Conservation (phyloP, 2,797 vertebrate species). For the Coilia nasus region DNA sequence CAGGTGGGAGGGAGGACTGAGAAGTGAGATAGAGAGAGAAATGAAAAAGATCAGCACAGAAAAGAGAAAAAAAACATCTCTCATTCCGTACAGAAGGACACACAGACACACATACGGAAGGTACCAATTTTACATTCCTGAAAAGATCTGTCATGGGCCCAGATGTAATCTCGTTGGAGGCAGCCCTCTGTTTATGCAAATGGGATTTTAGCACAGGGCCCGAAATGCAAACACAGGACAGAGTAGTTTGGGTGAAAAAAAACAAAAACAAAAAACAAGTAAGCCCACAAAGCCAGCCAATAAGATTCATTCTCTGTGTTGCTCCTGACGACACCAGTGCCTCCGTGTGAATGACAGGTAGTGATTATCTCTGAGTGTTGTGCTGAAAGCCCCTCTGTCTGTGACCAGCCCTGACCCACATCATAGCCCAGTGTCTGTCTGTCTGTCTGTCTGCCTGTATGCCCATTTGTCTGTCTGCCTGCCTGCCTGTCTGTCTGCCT, state of each 20-base stretch:
- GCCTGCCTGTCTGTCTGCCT: no score
- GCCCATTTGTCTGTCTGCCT: no score
- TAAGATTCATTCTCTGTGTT: not conserved
- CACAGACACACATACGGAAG: not conserved
- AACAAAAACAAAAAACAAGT: no score
- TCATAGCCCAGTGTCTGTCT: no score
- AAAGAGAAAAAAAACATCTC: not conserved
- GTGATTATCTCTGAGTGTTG: not conserved
- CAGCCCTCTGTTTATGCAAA: conserved; percentile 43
- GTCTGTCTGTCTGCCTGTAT: not conserved
- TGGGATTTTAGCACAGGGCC: not conserved
- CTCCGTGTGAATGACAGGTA: not conserved
- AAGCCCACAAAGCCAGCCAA: not conserved
- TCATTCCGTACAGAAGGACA: not conserved
- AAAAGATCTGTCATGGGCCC: not conserved
- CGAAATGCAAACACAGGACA: not conserved
- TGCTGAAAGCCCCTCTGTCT: not conserved
- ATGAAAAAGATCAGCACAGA: not conserved
- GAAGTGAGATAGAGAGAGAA: not conserved
- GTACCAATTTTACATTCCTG: not conserved
- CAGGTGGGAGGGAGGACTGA: not conserved
- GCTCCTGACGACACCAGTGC: not conserved
- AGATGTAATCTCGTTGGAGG: conserved; percentile 39
- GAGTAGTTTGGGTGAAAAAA: not conserved
- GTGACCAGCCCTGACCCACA: no score